phyloP scores from a whole-genome alignment of 2,888 invertebrate species.

The Lochmaea capreae region DNA sequence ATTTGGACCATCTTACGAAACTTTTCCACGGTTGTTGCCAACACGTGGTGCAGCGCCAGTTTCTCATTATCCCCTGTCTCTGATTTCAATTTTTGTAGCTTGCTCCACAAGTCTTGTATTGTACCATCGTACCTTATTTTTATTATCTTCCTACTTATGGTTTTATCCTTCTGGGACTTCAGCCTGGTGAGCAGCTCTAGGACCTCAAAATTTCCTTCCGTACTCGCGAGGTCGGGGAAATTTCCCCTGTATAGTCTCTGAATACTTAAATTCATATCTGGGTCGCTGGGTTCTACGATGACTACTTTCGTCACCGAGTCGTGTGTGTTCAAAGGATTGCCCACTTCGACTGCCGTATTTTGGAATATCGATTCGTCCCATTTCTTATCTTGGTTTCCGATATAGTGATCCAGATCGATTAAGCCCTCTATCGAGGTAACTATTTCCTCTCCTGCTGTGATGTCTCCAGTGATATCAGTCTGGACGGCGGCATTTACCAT shows the following conservation, averaged over 20 bases:
- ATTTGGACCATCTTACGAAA: too few species aligned
- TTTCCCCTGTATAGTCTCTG: slow-evolving; percentile 32
- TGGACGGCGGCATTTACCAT: neutral
- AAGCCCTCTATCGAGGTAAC: slow-evolving; percentile 1
- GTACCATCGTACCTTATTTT: too few species aligned
- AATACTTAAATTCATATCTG: slow-evolving; percentile 23
- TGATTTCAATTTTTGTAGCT: too few species aligned
- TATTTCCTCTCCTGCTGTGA: neutral
- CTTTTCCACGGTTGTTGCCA: too few species aligned
- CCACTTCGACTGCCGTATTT: neutral
- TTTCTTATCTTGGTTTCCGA: neutral
- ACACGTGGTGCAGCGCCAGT: too few species aligned
- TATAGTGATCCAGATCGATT: neutral
- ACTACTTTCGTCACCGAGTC: slow-evolving; percentile 28
- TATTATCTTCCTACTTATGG: too few species aligned
- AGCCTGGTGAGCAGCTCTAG: too few species aligned
- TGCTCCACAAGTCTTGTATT: too few species aligned
- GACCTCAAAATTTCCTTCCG: too few species aligned
- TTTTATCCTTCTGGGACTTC: too few species aligned
- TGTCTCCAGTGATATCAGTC: neutral
- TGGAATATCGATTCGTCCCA: neutral
- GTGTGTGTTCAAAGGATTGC: slow-evolving; percentile 8
- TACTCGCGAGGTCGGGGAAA: slow-evolving; percentile 25
- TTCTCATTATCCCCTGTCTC: too few species aligned
- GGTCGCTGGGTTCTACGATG: slow-evolving; percentile 28